A percentile compares a stretch with the other conserved stretches of the same genome.
phyloP scores from a whole-genome alignment of 2,888 invertebrate species.

The Eledona agricola region DNA sequence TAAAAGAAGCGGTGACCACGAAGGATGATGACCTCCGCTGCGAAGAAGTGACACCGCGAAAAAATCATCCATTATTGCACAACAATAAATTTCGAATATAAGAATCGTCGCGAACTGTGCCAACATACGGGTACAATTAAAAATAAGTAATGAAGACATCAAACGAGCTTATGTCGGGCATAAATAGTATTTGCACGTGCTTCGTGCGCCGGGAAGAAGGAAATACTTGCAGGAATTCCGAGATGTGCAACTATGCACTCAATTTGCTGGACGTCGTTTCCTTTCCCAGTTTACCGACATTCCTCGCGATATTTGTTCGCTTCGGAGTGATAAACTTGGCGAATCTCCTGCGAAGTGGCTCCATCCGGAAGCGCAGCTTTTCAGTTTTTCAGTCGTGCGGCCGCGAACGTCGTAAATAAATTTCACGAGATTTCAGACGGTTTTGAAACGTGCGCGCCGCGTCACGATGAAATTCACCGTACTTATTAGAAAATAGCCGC shows the following conservation, averaged over 20 bases:
- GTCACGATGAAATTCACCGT: neutral
- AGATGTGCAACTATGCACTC: conserved; percentile 13
- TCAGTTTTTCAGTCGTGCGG: no score
- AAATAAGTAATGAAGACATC: conserved; percentile 34
- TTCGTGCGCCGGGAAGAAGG: conserved; percentile 11
- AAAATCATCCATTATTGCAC: conserved; percentile 20
- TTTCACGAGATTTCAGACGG: no score
- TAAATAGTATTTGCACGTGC: conserved; percentile 29
- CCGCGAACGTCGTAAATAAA: no score
- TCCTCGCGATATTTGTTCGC: conserved; percentile 17
- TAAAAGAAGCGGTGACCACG: conserved; percentile 6
- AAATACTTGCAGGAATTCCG: conserved; percentile 19
- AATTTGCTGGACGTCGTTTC: conserved; percentile 7
- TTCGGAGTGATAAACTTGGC: conserved; percentile 1
- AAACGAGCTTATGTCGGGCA: conserved; percentile 20
- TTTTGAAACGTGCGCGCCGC: conserved; percentile 2
- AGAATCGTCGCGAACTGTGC: conserved; percentile 15
- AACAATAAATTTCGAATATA: conserved; percentile 22
- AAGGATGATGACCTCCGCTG: conserved; percentile 13
- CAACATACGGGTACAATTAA: conserved; percentile 30
- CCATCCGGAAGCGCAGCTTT: no score
- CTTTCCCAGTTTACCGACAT: conserved; percentile 33
- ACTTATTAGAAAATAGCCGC: conserved; percentile 7
- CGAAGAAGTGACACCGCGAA: conserved; percentile 1
- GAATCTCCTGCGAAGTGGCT: no score